These are phyloP conservation scores for Miopithecus talapoin DNA, from an alignment of 2,797 vertebrate genomes.

Conservation along the genomic window DNA sequence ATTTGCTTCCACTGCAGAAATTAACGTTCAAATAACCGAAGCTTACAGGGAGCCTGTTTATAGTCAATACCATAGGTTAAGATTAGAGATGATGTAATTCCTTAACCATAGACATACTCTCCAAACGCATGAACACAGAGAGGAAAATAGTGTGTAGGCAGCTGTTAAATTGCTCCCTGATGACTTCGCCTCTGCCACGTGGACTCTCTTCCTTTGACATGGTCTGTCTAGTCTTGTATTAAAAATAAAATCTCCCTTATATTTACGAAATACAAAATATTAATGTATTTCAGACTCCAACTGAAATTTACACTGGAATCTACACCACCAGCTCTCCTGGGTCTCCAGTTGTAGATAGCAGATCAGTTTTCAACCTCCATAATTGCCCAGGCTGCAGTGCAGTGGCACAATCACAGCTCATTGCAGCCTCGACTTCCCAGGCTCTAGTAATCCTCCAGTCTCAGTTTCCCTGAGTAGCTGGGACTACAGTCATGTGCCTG, in stretches of 20 bases:
- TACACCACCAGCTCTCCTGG: not conserved
- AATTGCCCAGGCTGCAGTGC: not conserved
- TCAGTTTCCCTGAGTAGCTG: not conserved
- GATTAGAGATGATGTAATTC: not conserved
- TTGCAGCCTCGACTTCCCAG: not conserved
- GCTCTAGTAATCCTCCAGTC: not conserved
- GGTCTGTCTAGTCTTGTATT: rapidly evolving
- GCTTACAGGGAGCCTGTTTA: not conserved
- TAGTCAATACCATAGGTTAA: rapidly evolving
- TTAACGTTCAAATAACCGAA: rapidly evolving
- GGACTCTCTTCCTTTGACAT: not conserved
- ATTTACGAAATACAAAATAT: not conserved
- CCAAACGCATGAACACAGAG: rapidly evolving
- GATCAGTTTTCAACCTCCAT: not conserved
- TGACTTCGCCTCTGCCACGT: rapidly evolving
- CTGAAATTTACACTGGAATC: not conserved
- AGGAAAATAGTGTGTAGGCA: rapidly evolving
- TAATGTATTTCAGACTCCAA: not conserved
- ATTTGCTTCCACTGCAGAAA: not conserved
- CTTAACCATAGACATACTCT: rapidly evolving
- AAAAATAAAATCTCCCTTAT: not conserved
- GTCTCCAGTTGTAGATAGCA: not conserved
- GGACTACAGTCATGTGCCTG: not conserved
- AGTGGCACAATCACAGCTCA: not conserved
- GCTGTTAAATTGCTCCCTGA: rapidly evolving